Base-by-base conservation (phyloP, 2,113 vertebrate genomes). In the Laticauda laticaudata region DNA sequence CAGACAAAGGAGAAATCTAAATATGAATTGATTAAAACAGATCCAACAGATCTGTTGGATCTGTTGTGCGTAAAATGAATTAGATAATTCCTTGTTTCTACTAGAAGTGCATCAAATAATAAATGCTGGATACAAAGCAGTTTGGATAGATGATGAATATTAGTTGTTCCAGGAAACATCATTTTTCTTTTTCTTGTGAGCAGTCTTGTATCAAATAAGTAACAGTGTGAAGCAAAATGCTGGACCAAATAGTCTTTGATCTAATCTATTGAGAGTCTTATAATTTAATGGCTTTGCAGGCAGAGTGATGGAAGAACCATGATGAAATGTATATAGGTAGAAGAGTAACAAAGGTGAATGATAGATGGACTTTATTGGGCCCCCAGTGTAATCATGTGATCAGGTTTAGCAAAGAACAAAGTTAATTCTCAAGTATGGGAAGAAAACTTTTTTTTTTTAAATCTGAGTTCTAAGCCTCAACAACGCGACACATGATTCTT, bases 401-500 rank as follows among this genome's bases (percentile, higher is more conserved):
- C 45, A 1, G 18, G 55, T 57, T 88, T 89, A 75, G 2, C 0
- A 92, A 91, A 23, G 54, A 57, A 9, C 15, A 39, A 86, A 1
- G 90, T 89, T 92, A 64, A 39, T 92, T 39, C 9, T 85, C 1
- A 26, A 92, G 2, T 86, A 93, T 91, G 29, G n/a, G 88, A 88
- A 92, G 3, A 91, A 48, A 55, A 55, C 53, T 87, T 14, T 34
- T 53, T 2, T 48, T 39, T 23, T 1, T 39, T 45, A 43, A 43
- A 56, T 90, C 95, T 12, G 93, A 43, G 29, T n/a, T 53, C n/a
- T 90, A 53, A 89, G 92, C 89, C 89, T 51, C 1, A 69, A 75
- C 91, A 88, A 1, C 81, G 45, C 93, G 91, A 94, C 45, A 96
- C 94, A 95, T 96, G 2, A 64, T 75, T 43, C 14, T n/a, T 75